These are phyloP conservation scores for Megatriorchis doriae DNA, from an alignment of 2,113 vertebrate species.

Conservation along the genomic window DNA sequence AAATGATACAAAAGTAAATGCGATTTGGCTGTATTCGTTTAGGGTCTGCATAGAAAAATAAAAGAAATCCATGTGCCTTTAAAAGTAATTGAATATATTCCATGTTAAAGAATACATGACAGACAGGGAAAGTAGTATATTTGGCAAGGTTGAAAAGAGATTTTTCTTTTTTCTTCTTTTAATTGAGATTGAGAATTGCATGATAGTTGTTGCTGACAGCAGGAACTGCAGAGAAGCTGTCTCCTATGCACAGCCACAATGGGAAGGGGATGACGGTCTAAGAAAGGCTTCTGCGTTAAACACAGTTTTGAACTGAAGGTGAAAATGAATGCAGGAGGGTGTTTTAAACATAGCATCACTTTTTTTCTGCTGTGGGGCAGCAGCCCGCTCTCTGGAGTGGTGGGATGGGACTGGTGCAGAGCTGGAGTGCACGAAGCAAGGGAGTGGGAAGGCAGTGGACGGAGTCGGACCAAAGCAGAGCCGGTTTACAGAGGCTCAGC, in stretches of 20 bases:
- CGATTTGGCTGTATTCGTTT: background rate
- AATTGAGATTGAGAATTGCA: background rate
- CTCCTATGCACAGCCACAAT: background rate
- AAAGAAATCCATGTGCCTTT: background rate
- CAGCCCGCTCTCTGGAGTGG: background rate
- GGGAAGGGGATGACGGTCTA: background rate
- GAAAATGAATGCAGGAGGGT: background rate
- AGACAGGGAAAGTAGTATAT: background rate
- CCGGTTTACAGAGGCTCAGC: background rate
- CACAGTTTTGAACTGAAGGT: background rate
- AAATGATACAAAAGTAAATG: background rate
- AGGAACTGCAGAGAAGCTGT: background rate
- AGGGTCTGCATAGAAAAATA: background rate
- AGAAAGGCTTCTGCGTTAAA: background rate
- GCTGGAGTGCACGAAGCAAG: accelerated
- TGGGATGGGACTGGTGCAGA: background rate
- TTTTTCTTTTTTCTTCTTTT: background rate
- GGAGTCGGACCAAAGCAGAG: background rate
- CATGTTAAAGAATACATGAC: background rate
- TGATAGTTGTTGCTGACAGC: background rate
- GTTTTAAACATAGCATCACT: background rate
- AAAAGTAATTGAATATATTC: background rate
- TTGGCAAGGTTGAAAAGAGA: background rate
- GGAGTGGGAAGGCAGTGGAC: accelerated
- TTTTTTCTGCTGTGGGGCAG: background rate